Base-by-base conservation (phyloP, 2,888 invertebrate species). In the Caenorhabditis imperialis region DNA sequence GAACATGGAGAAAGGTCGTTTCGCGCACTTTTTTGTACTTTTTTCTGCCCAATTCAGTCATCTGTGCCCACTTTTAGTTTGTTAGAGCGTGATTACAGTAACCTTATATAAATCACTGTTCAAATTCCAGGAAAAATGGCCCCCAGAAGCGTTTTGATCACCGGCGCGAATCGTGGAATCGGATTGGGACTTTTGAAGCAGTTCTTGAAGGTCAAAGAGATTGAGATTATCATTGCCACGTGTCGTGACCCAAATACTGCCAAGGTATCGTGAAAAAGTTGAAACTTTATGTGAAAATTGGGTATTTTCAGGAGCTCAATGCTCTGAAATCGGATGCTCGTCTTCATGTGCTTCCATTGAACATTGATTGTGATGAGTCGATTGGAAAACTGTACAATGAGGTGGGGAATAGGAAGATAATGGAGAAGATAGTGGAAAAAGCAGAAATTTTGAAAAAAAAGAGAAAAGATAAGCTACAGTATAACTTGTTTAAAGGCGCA, bases 141-240 rank as follows among this genome's bases (percentile, higher is more conserved):
- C 12, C 74, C 74, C 38, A 35, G 47, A 57, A 74, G 61, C 14
- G 45, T 74, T 23, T 61, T 74, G 33, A 74, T 74, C 62, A 74
- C 74, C 16, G 74, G 74, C 18, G 74, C 74, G 4, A 74, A 74
- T 33, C 74, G 74, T n/a, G 74, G 74, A 67, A 74, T 74, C 35
- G 74, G 74, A 12, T 33, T 74, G 3, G 74, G 74, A n/a, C 55
- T 74, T 33, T 30, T 74, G 18, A 60, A 57, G 38, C 61, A 74
- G 22, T 50, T 74, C 18, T 33, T 74, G 4, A 61, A 67, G n/a
- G 22, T 54, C 25, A 8, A 54, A 20, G 61, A 50, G 12, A 35
- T 74, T 45, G 45, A 74, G 47, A 37, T 40, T n/a, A 33, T 74
- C 25, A 74, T 74, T 47, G 74, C 67, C 38, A 67, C 67, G 10